Conservation (phyloP, 2,113 vertebrate genomes). For the Dicentrarchus labrax region DNA sequence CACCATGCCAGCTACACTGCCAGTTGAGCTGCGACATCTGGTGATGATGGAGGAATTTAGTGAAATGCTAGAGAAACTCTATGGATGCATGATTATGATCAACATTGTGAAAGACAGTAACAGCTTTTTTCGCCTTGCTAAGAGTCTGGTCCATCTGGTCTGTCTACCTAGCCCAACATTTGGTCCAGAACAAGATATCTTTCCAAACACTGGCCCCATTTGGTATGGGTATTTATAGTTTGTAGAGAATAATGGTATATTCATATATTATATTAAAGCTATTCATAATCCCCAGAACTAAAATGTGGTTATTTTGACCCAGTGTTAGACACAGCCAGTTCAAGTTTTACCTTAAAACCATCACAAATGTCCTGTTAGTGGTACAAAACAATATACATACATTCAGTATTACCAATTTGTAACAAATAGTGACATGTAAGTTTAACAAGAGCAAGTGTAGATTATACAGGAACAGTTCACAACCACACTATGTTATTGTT, state of each 20-base stretch:
- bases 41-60: neutral
- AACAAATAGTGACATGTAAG: neutral
- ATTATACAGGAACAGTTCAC: neutral
- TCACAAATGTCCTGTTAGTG: neutral
- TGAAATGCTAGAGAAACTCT: no score
- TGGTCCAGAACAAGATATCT: neutral
- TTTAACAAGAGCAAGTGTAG: neutral
- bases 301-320: neutral
- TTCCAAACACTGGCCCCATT: neutral
- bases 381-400: no score
- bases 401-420: neutral
- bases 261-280: neutral
- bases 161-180: neutral
- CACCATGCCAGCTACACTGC: neutral
- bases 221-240: neutral
- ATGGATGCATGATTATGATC: neutral
- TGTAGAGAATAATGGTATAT: neutral
- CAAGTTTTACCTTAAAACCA: neutral
- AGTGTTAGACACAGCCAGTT: neutral
- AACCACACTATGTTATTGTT: neutral
- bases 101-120: neutral
- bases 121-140: neutral
- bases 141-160: slow-evolving; percentile 24
- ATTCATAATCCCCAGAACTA: neutral
- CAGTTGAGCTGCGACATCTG: neutral